Base-by-base conservation (phyloP, 2,888 invertebrate genomes). In the Andrena bucephala region DNA sequence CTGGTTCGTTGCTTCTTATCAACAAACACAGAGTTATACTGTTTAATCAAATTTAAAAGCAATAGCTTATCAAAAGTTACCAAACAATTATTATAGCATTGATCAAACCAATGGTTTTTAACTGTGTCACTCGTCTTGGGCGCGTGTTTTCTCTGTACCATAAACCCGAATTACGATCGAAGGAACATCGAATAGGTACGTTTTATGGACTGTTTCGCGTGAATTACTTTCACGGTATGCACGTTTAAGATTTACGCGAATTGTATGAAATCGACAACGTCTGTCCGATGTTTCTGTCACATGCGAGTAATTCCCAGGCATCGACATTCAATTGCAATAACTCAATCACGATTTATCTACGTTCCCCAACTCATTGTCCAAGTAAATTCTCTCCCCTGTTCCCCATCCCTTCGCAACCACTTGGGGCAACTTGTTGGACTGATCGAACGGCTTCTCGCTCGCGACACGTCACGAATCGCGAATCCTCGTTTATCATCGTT, bases 401-500 rank as follows among this genome's bases (percentile, higher is more conserved):
- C 42, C 4, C 5, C n/a, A 33, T 20, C 31, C 20, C 33, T 48
- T n/a, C 24, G 7, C 36, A 29, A 1, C 42, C 24, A 52, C 50
- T 10, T 10, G 7, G 20, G 48, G 5, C 52, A 52, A 20, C 54
- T 31, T 48, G 31, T 42, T 42, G 59, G 27, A 16, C 66, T 62
- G 63, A 65, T 67, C n/a, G 75, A 68, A 82, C 33, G 8, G 62
- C 27, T 69, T 57, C 33, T 57, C 57, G 80, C 36, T 31, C 24
- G 24, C 63, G 63, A 52, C 72, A 36, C 67, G 80, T 69, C 80
- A 57, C 68, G 82, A 83, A 79, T 73, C 70, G 29, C 80, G 57
- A 31, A 68, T 73, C 24, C 73, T 71, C 77, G 68, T 81, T 77
- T 81, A 77, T 83, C 81, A 81, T 83, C 81, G 83, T 81, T 83